Percentiles rank a stretch among this genome's conserved stretches.
Evolutionary conservation across 2,113 vertebrate genomes (phyloP).

Genomic region (Pagrus major): DNA sequence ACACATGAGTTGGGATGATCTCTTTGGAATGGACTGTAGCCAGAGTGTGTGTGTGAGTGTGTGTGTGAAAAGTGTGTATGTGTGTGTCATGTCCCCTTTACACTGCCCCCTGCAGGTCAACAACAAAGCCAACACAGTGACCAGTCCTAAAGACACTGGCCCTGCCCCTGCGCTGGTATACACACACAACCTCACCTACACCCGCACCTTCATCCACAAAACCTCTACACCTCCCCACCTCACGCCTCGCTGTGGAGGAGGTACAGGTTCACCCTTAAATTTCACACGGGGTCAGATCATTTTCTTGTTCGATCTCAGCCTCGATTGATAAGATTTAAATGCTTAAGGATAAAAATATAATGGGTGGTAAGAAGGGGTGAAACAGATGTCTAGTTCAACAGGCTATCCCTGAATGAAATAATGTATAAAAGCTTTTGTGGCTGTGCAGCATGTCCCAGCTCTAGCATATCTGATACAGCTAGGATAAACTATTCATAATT

Average conservation of each 20-base stretch:
- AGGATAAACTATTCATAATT: constrained; percentile 30
- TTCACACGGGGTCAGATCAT: constrained; percentile 25
- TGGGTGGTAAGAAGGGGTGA: constrained; percentile 7
- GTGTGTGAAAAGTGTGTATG: constrained; percentile 59
- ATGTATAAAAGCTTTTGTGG: constrained; percentile 44
- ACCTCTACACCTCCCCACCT: constrained; percentile 32
- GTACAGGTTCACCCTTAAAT: constrained; percentile 73
- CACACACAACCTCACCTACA: constrained; percentile 76
- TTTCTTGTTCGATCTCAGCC: constrained; percentile 16
- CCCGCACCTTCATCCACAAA: constrained; percentile 55
- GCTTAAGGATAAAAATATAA: constrained; percentile 4
- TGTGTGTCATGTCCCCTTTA: constrained; percentile 75
- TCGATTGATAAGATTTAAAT: constrained; percentile 9
- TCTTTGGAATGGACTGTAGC: constrained; percentile 21
- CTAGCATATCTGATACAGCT: constrained; percentile 29
- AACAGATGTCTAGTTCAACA: constrained; percentile 12
- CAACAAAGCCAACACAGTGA: constrained; percentile 99
- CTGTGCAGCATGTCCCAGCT: constrained; percentile 40
- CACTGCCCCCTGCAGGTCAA: constrained; percentile 93
- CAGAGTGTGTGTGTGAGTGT: neutral
- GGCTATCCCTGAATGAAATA: constrained; percentile 69
- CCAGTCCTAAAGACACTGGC: constrained; percentile 98
- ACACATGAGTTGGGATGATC: constrained; percentile 27
- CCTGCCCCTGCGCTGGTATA: constrained; percentile 98
- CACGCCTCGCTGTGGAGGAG: constrained; percentile 51